A percentile compares a stretch with the other conserved stretches of the same genome.
phyloP scores from a whole-genome alignment of 2,888 invertebrate species.

The Chydorus sphaericus region DNA sequence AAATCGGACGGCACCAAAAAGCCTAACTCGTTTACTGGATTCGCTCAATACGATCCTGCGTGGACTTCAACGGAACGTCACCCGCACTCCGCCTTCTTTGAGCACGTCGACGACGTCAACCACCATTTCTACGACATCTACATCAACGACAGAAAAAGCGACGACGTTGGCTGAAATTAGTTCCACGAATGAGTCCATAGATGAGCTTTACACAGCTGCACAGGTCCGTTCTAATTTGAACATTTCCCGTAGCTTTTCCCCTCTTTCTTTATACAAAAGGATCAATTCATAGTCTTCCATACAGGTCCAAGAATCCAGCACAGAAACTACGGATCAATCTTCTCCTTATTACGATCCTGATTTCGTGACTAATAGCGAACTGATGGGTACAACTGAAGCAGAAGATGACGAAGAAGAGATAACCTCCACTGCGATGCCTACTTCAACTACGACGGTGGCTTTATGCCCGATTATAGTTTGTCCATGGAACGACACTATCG shows the following conservation, averaged over 20 bases:
- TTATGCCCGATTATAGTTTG: not conserved
- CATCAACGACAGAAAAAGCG: not conserved
- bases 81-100: not conserved
- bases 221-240: no score
- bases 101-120: not conserved
- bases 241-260: no score
- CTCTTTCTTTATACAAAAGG: no score
- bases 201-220: no score
- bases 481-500: not conserved
- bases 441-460: not conserved
- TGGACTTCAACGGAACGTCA: not conserved
- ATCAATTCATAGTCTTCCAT: no score
- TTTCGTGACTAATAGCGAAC: no score
- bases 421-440: no score
- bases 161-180: no score
- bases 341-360: no score
- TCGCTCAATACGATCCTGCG: conserved; percentile 7
- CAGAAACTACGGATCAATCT: no score
- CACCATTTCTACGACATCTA: not conserved
- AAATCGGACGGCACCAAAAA: not conserved
- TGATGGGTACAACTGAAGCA: not conserved
- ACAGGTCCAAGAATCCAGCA: no score
- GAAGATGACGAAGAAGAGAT: not conserved
- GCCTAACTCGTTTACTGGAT: not conserved
- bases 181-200: no score